Conservation (phyloP, 1,140 invertebrate genomes). For the Drosophila ficusphila region DNA sequence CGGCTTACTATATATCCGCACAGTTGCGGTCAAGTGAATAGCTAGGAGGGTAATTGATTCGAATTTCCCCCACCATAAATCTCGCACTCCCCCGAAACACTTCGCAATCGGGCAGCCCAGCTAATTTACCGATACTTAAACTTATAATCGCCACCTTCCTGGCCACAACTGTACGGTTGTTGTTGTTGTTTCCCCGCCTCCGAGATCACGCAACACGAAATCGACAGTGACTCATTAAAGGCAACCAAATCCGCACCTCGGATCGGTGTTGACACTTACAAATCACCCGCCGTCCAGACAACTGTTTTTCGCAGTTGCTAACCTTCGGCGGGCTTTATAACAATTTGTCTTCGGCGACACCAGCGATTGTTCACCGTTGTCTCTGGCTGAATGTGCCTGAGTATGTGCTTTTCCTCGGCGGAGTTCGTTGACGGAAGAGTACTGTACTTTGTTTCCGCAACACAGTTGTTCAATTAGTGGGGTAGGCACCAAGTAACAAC, state of each 20-base stretch:
- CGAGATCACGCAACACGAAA: slow-evolving; percentile 77
- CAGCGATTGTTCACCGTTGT: slow-evolving; percentile 31
- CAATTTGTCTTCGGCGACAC: slow-evolving; percentile 68
- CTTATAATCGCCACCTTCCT: neutral
- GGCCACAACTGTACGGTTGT: slow-evolving; percentile 21
- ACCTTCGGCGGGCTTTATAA: slow-evolving; percentile 62
- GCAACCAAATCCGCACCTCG: slow-evolving; percentile 30
- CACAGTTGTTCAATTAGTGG: slow-evolving; percentile 31
- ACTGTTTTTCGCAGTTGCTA: slow-evolving; percentile 64
- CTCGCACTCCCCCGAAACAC: too few relatives aligned
- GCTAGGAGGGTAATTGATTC: neutral
- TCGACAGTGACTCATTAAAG: slow-evolving; percentile 76
- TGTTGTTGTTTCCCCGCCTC: too few relatives aligned
- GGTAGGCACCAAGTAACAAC: neutral
- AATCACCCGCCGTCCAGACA: slow-evolving; percentile 55
- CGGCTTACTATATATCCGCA: neutral
- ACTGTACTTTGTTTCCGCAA: slow-evolving; percentile 34
- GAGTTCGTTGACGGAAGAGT: neutral
- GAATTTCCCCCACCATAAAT: too few relatives aligned
- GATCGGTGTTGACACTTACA: slow-evolving; percentile 79
- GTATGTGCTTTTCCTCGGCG: slow-evolving; percentile 7
- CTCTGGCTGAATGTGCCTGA: neutral
- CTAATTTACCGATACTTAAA: too few relatives aligned
- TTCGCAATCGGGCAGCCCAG: too few relatives aligned
- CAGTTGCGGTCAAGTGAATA: neutral